Base-by-base conservation (phyloP, 2,797 vertebrate genomes). In the Carcharodon carcharias region DNA sequence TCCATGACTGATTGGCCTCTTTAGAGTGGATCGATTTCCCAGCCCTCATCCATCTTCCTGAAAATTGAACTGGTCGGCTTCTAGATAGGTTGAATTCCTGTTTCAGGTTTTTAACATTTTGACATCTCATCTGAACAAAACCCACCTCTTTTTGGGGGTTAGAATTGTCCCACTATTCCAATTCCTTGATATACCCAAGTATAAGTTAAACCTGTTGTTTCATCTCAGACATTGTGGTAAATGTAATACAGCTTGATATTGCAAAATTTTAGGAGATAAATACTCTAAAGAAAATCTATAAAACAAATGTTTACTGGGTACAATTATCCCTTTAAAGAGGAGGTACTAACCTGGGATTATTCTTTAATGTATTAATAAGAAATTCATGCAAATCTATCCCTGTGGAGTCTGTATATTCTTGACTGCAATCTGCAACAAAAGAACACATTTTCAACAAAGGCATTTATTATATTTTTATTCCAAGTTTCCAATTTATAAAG, bases 301-400 rank as follows among this genome's bases (percentile, higher is more conserved):
- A 28, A 95, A 54, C 14, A 95, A 14, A 54, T 95, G 63, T 71
- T 95, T 54, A 50, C 26, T 35, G 9, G 21, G 28, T 69, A 11
- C 40, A 95, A 21, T 50, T 77, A 54, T 54, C 50, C 67, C 31
- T n/a, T 73, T 56, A 73, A 95, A 77, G 26, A 95, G 45, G 14
- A 95, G 23, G 50, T n/a, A 63, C 96, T 58, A 98, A 98, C 98
- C 98, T 98, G 97, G 99, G 98, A 97, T 99, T 99, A 97, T 99
- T 99, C 98, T 99, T 99, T 97, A 99, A 98, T 1, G 99, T 99
- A 96, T 98, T 98, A 96, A 99, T 97, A 96, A 99, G 98, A 97
- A 99, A 99, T 97, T 98, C 98, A 67, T 99, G 98, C 97, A 99
- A 98, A 98, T 99, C 99, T 97, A 99, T 99, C 97, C 99, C 99